Percentiles rank a stretch among this genome's conserved stretches.
Evolutionary conservation across 2,797 vertebrate genomes (phyloP).

Genomic region (Psittacula echo): DNA sequence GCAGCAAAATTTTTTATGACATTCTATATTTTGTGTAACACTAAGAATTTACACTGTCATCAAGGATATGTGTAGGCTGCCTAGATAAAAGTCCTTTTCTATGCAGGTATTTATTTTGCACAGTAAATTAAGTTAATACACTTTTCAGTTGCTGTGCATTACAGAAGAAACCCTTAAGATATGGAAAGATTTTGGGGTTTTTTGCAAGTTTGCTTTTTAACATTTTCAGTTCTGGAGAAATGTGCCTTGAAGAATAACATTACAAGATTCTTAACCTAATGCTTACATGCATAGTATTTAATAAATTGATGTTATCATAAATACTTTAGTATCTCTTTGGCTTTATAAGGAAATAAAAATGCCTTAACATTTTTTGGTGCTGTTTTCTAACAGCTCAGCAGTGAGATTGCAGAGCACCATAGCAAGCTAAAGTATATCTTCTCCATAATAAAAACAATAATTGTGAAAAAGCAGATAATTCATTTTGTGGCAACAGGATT

Average conservation of each 20-base stretch:
- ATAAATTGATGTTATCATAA: slow-evolving; percentile 11
- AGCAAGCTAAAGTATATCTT: neutral
- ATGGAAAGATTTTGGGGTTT: accelerated
- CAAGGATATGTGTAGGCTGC: neutral
- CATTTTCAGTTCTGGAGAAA: neutral
- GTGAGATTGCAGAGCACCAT: neutral
- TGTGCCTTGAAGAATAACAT: neutral
- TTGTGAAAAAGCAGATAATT: neutral
- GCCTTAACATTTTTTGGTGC: neutral
- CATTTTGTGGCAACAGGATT: neutral
- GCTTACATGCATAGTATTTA: neutral
- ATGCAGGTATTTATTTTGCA: neutral
- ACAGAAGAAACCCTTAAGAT: neutral
- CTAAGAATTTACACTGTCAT: neutral
- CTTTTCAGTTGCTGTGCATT: neutral
- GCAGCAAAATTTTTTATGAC: neutral
- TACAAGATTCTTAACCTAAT: neutral
- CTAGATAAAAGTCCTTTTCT: neutral
- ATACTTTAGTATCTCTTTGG: neutral
- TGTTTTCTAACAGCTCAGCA: neutral
- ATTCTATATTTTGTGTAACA: neutral
- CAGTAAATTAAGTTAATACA: neutral
- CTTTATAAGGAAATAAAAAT: neutral
- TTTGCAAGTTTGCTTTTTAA: neutral
- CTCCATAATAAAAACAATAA: neutral